Conservation (phyloP, 2,797 vertebrate species). For the Bradypodion ventrale region DNA sequence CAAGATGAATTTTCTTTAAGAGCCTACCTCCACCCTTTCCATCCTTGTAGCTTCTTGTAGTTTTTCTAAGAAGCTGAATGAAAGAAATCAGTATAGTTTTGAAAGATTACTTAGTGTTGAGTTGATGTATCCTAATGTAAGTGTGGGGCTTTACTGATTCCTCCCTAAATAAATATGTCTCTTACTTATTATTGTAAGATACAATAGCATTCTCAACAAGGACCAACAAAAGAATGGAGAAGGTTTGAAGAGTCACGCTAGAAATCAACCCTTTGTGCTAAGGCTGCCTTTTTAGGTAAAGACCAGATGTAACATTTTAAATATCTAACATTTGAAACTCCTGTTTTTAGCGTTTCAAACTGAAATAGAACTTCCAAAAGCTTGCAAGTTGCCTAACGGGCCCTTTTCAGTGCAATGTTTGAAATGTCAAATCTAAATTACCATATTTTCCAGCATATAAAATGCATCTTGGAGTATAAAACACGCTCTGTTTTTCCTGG, state of each 20-base stretch:
- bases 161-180: no score
- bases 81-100: background rate
- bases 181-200: background rate
- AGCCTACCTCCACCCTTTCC: background rate
- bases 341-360: no score
- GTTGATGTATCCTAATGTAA: background rate
- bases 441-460: no score
- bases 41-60: background rate
- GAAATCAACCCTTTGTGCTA: no score
- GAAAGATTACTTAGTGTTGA: background rate
- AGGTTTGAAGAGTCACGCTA: background rate
- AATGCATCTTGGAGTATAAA: no score
- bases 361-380: no score
- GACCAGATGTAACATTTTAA: no score
- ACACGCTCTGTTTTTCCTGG: no score
- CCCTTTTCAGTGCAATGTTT: background rate
- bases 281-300: no score
- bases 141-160: no score
- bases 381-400: no score
- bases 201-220: background rate
- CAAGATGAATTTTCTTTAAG: background rate
- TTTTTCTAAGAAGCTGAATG: background rate
- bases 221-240: background rate
- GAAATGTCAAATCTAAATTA: background rate
- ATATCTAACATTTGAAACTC: no score